Percentiles rank a stretch among this genome's conserved stretches.
Evolutionary conservation across 1,140 invertebrate genomes (phyloP).

Genomic region (Pectinophora gossypiella): DNA sequence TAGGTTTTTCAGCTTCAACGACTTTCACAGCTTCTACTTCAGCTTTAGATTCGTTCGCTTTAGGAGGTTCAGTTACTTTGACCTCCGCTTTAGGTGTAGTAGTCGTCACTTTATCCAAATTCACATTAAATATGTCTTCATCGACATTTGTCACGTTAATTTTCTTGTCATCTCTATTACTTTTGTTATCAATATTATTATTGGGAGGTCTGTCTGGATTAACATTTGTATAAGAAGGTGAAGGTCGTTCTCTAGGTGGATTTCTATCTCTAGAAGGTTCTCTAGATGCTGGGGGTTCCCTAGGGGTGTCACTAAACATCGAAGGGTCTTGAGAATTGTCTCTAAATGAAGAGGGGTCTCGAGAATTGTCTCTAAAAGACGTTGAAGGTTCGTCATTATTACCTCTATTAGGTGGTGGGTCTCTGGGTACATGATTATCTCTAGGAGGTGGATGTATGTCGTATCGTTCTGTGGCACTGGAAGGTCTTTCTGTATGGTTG

Average conservation of each 20-base stretch:
- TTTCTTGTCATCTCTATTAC: slow-evolving; percentile 37
- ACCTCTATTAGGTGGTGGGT: slow-evolving; percentile 8
- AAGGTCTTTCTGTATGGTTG: slow-evolving; percentile 45
- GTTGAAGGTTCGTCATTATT: background rate
- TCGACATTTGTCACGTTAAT: slow-evolving; percentile 34
- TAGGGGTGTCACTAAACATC: too few relatives aligned
- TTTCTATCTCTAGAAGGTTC: background rate
- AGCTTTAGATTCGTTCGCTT: slow-evolving; percentile 16
- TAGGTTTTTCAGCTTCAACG: slow-evolving; percentile 18
- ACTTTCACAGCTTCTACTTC: slow-evolving; percentile 25
- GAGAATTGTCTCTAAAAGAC: background rate
- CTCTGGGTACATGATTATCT: slow-evolving; percentile 9
- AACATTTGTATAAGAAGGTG: background rate
- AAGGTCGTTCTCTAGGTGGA: slow-evolving; percentile 10
- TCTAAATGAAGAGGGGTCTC: too few relatives aligned
- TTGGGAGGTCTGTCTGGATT: slow-evolving; percentile 3
- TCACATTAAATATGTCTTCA: slow-evolving; percentile 20
- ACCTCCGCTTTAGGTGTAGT: slow-evolving; percentile 14
- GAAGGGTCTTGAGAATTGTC: too few relatives aligned
- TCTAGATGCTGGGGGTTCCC: background rate
- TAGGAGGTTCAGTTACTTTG: slow-evolving; percentile 15
- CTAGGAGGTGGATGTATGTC: too few relatives aligned
- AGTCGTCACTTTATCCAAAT: slow-evolving; percentile 8
- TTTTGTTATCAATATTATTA: slow-evolving; percentile 5
- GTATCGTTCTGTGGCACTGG: slow-evolving; percentile 2